Evolutionary conservation across 1,140 invertebrate genomes (phyloP).

Genomic region (Drosophila baimaii): DNA sequence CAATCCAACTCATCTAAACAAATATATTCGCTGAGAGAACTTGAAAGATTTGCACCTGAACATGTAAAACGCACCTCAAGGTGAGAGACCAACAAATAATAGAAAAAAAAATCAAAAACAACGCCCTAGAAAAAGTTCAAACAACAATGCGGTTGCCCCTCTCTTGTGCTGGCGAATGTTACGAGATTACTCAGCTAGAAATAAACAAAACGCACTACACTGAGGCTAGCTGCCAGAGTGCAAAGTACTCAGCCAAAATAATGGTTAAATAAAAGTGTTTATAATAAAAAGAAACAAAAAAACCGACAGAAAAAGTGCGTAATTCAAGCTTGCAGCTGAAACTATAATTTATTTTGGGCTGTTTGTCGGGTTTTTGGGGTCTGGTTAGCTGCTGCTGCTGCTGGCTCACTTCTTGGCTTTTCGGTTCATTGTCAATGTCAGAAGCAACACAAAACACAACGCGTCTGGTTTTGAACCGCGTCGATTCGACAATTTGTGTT

Average conservation of each 20-base stretch:
- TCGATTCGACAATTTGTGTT: constrained; percentile 61
- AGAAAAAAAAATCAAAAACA: constrained; percentile 9
- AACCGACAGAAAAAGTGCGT: constrained; percentile 44
- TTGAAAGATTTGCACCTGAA: constrained; percentile 19
- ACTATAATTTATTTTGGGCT: constrained; percentile 35
- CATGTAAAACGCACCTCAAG: constrained; percentile 29
- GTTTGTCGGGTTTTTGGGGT: constrained; percentile 34
- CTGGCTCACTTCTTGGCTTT: constrained; percentile 30
- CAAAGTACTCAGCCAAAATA: constrained; percentile 25
- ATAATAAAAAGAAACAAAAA: constrained; percentile 1
- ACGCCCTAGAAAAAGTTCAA: constrained; percentile 27
- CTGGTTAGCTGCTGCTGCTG: background rate
- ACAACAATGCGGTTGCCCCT: constrained; percentile 4
- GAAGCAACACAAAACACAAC: constrained; percentile 32
- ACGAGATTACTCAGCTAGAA: constrained; percentile 6
- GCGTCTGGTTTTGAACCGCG: constrained; percentile 60
- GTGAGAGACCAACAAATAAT: constrained; percentile 12
- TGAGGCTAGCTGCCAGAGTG: constrained; percentile 12
- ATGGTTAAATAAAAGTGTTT: constrained; percentile 10
- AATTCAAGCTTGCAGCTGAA: constrained; percentile 61
- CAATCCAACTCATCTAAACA: background rate
- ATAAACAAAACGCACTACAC: constrained; percentile 13
- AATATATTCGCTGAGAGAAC: constrained; percentile 3
- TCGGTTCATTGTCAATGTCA: constrained; percentile 77
- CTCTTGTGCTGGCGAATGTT: constrained; percentile 11